Percentiles rank a stretch among this genome's conserved stretches.
Evolutionary conservation across 2,797 vertebrate genomes (phyloP).

Genomic region (Eupleurogrammus muticus): DNA sequence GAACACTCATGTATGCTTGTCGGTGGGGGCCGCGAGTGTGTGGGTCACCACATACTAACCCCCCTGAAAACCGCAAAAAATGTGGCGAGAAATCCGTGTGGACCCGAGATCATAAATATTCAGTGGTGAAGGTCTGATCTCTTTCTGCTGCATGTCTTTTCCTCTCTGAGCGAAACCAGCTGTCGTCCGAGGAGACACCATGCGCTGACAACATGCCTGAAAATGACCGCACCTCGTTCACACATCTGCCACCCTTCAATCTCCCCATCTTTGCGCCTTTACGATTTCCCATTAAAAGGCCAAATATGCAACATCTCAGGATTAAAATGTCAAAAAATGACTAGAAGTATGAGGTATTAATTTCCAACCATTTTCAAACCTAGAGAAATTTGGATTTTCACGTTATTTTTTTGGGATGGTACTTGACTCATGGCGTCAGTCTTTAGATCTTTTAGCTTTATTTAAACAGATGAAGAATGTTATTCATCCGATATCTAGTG

Average conservation of each 20-base stretch:
- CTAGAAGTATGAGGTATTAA: no score
- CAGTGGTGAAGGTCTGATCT: slow-evolving; percentile 75
- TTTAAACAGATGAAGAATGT: no score
- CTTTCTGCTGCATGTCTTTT: slow-evolving; percentile 61
- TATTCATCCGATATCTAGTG: no score
- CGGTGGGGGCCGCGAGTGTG: slow-evolving; percentile 41
- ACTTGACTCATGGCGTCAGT: no score
- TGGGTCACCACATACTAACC: slow-evolving; percentile 60
- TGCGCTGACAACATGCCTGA: slow-evolving; percentile 75
- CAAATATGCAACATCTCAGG: no score
- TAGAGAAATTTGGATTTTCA: no score
- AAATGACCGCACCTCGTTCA: slow-evolving; percentile 72
- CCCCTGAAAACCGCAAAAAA: slow-evolving; percentile 70
- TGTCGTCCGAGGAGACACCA: slow-evolving; percentile 70
- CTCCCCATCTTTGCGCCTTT: slow-evolving; percentile 42
- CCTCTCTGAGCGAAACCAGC: slow-evolving; percentile 82
- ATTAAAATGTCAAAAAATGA: no score
- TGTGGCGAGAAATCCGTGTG: slow-evolving; percentile 75
- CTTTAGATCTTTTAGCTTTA: no score
- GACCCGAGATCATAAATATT: slow-evolving; percentile 81
- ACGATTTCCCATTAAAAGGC: no score
- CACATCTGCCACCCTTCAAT: slow-evolving; percentile 79
- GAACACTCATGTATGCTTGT: slow-evolving; percentile 50
- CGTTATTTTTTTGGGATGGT: no score
- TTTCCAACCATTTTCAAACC: no score